Evolutionary conservation across 2,888 invertebrate genomes (phyloP), one percentile per base, ranked within the genome.

Genomic region (Amphiduros pacificus): DNA sequence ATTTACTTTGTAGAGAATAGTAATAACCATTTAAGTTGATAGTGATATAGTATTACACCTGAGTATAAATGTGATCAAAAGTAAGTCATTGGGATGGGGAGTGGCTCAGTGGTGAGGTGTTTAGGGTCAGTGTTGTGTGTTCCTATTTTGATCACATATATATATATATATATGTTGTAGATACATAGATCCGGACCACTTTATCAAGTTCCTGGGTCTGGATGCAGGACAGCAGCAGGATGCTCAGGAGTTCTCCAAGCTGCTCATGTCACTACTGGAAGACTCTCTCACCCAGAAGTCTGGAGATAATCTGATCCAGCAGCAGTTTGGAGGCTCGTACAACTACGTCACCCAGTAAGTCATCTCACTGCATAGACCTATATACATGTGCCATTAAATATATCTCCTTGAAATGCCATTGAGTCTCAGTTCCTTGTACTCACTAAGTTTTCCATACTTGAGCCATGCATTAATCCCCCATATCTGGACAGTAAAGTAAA

Each of bases 211-310:
- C 51, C 77, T 88, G 6, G 85, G 86, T 4, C 77, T 88, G 55
- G 86, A 88, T 73, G 85, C 86, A 24, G 84, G 84, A 41, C 85
- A 85, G 36, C 88, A 88, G 68, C 88, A 83, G 82, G 88, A 88
- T 81, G 88, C 88, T 32, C 88, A 88, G 77, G 88, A 88, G 77
- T 88, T 88, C 79, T 86, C 87, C 14, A 88, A 88, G 75, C 80
- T 88, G 28, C 86, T 88, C 68, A 82, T 88, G 57, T 85, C 85
- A 51, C 82, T 87, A 55, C 80, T 88, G 24, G 87, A 87, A 77
- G 84, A 84, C 54, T 84, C 84, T 61, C 72, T 87, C 28, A 81
- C 74, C 69, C 79, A 76, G 55, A 80, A 83, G 41, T 68, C 67
- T 1, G 72, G 77, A 52, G 68, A 73, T 5, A 73, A 63, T 40